Evolutionary conservation across 2,797 vertebrate genomes (phyloP).

Genomic region (Lutjanus argentimaculatus): DNA sequence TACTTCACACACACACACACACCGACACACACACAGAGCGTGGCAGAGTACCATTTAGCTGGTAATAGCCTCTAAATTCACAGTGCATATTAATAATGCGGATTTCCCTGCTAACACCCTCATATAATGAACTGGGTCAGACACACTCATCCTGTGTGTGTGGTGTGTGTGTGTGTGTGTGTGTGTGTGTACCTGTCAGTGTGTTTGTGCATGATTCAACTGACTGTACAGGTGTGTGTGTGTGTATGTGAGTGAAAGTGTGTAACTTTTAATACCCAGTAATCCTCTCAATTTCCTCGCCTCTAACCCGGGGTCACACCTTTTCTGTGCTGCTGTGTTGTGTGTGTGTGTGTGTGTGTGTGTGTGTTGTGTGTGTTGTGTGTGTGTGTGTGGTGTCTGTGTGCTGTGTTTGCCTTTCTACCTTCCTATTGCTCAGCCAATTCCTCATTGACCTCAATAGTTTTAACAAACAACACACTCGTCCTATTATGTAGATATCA

Average conservation of each 20-base stretch:
- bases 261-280: conserved; percentile 60
- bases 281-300: conserved; percentile 62
- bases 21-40: background rate
- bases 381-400: background rate
- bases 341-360: background rate
- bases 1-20: conserved; percentile 31
- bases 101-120: conserved; percentile 63
- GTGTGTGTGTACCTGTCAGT: background rate
- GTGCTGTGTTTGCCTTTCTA: conserved; percentile 18
- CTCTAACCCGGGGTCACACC: conserved; percentile 45
- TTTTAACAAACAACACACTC: conserved; percentile 50
- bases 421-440: conserved; percentile 30
- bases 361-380: background rate
- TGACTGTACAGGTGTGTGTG: conserved; percentile 30
- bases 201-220: conserved; percentile 19
- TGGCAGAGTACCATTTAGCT: conserved; percentile 44
- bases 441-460: conserved; percentile 49
- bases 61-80: conserved; percentile 64
- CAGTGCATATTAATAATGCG: conserved; percentile 60
- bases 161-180: conserved; percentile 14
- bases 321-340: background rate
- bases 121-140: conserved; percentile 65
- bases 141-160: conserved; percentile 6
- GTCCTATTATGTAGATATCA: conserved; percentile 53
- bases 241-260: conserved; percentile 14